Conservation (phyloP, 2,113 vertebrate species). For the Nesoenas mayeri region DNA sequence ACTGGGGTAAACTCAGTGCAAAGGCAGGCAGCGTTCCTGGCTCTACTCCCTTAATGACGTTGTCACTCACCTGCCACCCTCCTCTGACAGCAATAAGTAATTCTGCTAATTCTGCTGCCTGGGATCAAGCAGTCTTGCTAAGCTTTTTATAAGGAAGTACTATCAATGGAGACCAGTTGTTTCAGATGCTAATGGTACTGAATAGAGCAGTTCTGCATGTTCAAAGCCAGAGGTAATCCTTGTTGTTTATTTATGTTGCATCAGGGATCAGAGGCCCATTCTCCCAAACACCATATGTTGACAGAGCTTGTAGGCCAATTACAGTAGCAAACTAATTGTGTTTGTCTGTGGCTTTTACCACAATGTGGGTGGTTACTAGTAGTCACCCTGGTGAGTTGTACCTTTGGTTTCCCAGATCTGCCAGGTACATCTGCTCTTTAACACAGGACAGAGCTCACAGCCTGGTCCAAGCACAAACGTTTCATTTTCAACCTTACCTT, state of each 20-base stretch:
- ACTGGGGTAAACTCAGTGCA: background rate
- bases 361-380: background rate
- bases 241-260: slow-evolving; percentile 49
- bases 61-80: slow-evolving; percentile 43
- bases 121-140: background rate
- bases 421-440: background rate
- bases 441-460: background rate
- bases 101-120: slow-evolving; percentile 50
- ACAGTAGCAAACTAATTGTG: background rate
- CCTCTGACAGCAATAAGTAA: slow-evolving; percentile 6
- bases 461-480: background rate
- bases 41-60: slow-evolving; percentile 42
- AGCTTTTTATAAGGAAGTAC: slow-evolving; percentile 28
- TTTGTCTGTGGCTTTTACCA: slow-evolving; percentile 1
- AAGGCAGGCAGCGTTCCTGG: background rate
- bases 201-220: background rate
- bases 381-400: background rate
- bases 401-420: background rate
- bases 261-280: slow-evolving; percentile 29
- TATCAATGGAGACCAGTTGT: slow-evolving; percentile 2
- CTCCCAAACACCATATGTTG: background rate
- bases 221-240: slow-evolving; percentile 48
- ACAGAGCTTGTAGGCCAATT: background rate
- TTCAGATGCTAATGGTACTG: slow-evolving; percentile 55
- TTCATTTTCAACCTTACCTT: background rate